Evolutionary conservation across 2,797 vertebrate genomes (phyloP), one percentile per base, ranked within the genome.

Genomic region (Denticeps clupeoides): DNA sequence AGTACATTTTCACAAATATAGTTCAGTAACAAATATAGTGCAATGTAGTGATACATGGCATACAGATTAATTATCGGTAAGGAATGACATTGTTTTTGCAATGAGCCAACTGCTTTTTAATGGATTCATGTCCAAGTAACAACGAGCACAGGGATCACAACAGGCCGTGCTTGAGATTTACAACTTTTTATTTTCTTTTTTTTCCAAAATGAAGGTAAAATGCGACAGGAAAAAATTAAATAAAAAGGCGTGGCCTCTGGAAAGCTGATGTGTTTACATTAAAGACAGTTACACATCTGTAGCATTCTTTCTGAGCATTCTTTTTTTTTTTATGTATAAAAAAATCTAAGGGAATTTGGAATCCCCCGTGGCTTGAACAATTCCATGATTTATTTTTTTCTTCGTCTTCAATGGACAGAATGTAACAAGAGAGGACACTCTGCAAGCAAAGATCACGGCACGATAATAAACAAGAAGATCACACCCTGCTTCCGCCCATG

Each of bases 371-470:
- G 29, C 32, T n/a, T 32, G 12, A 13, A n/a, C 29, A 32, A 13
- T 32, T 32, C 13, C 29, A 32, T 29, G 19, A 54, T 45, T 53
- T 43, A 12, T 44, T 40, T 58, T n/a, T n/a, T 22, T 38, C 22
- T 23, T 5, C 32, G 45, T 46, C 26, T n/a, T 41, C 33, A 9
- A 45, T 28, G 37, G 49, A 60, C 53, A 62, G 38, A 46, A 27
- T 51, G 57, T 53, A 59, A 47, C 53, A 59, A 45, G 37, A 52
- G 52, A 52, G 46, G 21, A 62, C 59, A 56, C 49, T 12, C 16
- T 22, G 35, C 38, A 51, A 59, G 47, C 47, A 48, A 51, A 56
- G 56, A 58, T 59, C 59, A 59, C 59, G 35, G 47, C 50, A 57
- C 53, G 48, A 56, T 46, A 54, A 62, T 24, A 46, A 42, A 56